These are phyloP conservation scores for Musca vetustissima DNA, from an alignment of 1,140 invertebrate genomes.

Conservation along the genomic window DNA sequence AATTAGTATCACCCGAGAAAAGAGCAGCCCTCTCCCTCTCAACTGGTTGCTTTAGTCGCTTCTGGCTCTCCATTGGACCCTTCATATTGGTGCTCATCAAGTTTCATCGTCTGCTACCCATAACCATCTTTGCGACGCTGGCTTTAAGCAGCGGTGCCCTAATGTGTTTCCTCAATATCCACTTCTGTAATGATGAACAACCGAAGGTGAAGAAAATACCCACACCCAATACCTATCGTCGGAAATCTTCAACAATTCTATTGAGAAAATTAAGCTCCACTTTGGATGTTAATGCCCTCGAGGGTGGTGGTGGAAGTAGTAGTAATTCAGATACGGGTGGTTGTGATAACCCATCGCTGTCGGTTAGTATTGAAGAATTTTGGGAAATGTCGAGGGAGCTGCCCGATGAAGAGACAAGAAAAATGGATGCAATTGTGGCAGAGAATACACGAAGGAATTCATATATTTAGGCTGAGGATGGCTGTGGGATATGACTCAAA, in stretches of 20 bases:
- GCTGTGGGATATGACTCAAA: too few relatives aligned
- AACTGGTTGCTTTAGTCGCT: constrained; percentile 43
- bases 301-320: too few relatives aligned
- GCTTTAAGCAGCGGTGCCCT: constrained; percentile 42
- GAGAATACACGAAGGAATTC: too few relatives aligned
- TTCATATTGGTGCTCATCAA: constrained; percentile 40
- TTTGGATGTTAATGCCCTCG: constrained; percentile 37
- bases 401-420: neutral
- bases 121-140: constrained; percentile 42
- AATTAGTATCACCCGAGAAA: constrained; percentile 47
- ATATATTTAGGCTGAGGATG: too few relatives aligned
- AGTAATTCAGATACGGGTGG: constrained; percentile 21
- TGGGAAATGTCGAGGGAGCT: constrained; percentile 37
- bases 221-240: constrained; percentile 45
- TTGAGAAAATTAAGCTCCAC: constrained; percentile 38
- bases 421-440: neutral
- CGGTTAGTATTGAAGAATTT: constrained; percentile 47
- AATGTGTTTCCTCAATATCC: constrained; percentile 42
- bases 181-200: constrained; percentile 48
- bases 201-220: constrained; percentile 40
- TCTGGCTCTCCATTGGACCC: constrained; percentile 42
- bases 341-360: constrained; percentile 33
- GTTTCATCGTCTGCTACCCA: constrained; percentile 42
- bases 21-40: constrained; percentile 41
- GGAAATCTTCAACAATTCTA: constrained; percentile 39